Conservation (phyloP, 2,888 invertebrate genomes). For the Neoscelio sp. region DNA sequence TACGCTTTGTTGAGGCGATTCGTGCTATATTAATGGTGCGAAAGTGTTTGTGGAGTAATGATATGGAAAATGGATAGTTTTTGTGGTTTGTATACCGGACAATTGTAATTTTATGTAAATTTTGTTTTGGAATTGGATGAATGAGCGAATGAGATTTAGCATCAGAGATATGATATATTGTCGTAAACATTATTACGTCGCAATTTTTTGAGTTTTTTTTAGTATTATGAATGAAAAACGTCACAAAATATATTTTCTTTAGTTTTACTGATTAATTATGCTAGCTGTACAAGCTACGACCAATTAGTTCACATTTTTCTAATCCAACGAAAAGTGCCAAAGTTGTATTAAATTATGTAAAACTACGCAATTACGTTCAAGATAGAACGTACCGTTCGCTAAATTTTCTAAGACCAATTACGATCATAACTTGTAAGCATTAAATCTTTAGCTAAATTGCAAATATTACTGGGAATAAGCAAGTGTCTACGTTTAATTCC, state of each 20-base stretch:
- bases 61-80: slow-evolving; percentile 12
- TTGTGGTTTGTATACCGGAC: not conserved
- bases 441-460: slow-evolving; percentile 36
- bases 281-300: too few species aligned
- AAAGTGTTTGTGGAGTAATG: slow-evolving; percentile 17
- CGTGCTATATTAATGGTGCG: slow-evolving; percentile 6
- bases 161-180: too few species aligned
- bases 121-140: not conserved
- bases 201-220: too few species aligned
- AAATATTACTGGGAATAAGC: slow-evolving; percentile 21
- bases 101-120: not conserved
- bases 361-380: slow-evolving; percentile 9
- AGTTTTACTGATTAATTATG: too few species aligned
- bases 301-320: too few species aligned
- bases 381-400: slow-evolving; percentile 19
- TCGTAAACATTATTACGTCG: too few species aligned
- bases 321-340: slow-evolving; percentile 15
- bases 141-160: too few species aligned
- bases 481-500: slow-evolving; percentile 15
- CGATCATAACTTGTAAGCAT: slow-evolving; percentile 29
- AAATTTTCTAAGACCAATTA: slow-evolving; percentile 39
- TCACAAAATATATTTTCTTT: too few species aligned
- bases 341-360: slow-evolving; percentile 10
- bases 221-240: too few species aligned
- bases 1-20: slow-evolving; percentile 5